These are phyloP conservation scores for Melanotaenia nigrans DNA, from an alignment of 2,797 vertebrate species.

Conservation along the genomic window DNA sequence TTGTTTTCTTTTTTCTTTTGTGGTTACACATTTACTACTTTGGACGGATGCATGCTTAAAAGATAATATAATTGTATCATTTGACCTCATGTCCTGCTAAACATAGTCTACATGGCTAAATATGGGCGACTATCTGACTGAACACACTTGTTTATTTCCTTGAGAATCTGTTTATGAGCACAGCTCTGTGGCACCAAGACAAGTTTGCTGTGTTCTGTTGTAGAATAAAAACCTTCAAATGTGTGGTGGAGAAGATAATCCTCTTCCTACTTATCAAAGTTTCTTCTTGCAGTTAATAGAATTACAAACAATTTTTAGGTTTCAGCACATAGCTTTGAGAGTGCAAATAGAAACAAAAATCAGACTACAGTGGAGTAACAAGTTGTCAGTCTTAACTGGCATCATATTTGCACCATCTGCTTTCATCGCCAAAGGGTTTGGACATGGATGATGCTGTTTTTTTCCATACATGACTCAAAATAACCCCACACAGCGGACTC, in stretches of 20 bases:
- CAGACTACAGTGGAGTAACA: background rate
- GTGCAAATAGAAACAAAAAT: background rate
- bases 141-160: slow-evolving; percentile 5
- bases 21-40: background rate
- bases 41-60: background rate
- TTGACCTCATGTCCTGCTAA: background rate
- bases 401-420: background rate
- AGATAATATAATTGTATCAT: background rate
- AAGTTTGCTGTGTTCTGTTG: background rate
- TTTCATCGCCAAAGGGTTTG: background rate
- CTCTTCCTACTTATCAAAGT: background rate
- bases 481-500: background rate
- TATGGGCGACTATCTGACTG: background rate
- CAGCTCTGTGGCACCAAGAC: background rate
- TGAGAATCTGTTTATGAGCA: background rate
- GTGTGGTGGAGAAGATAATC: background rate
- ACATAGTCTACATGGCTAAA: background rate
- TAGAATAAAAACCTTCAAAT: background rate
- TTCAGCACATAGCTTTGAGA: background rate
- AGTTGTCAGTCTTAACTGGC: background rate
- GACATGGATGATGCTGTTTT: background rate
- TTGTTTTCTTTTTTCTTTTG: no score
- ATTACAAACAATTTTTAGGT: background rate
- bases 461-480: background rate
- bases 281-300: background rate